phyloP scores from a whole-genome alignment of 2,888 invertebrate genomes.

The Galerucella nymphaeae region DNA sequence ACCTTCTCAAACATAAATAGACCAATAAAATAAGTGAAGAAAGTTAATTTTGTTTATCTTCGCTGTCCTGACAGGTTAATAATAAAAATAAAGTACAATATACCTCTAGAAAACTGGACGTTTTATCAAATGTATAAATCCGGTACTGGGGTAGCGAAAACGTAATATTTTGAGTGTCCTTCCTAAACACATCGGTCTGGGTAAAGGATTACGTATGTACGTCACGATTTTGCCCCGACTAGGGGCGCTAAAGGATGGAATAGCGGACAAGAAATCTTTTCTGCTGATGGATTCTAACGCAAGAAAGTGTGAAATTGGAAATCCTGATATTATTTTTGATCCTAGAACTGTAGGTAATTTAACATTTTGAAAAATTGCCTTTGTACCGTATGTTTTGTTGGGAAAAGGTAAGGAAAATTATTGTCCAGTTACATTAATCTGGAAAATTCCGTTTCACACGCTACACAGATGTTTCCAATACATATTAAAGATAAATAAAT shows the following conservation, averaged over 20 bases:
- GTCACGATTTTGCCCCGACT: conserved; percentile 49
- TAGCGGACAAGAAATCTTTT: conserved; percentile 24
- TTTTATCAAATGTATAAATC: neutral
- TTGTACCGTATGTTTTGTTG: neutral
- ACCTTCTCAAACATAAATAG: neutral
- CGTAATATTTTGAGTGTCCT: conserved; percentile 55
- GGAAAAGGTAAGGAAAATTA: neutral
- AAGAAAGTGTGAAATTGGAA: conserved; percentile 66
- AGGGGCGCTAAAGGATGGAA: conserved; percentile 26
- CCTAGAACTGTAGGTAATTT: conserved; percentile 16
- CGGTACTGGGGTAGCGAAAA: conserved; percentile 12
- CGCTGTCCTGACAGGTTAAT: neutral
- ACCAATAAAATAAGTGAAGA: neutral
- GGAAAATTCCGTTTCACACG: too few species aligned
- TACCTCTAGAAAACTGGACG: neutral
- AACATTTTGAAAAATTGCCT: conserved; percentile 11
- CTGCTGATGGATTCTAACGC: conserved; percentile 38
- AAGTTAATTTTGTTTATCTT: neutral
- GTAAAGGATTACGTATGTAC: conserved; percentile 56
- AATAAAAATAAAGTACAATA: neutral
- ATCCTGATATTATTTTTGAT: conserved; percentile 52
- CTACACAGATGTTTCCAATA: too few species aligned
- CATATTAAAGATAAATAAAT: too few species aligned
- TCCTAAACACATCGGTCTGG: conserved; percentile 51
- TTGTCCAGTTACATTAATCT: too few species aligned